Evolutionary conservation across 2,797 vertebrate species (phyloP), one percentile per base, ranked within the genome.

Genomic region (Tiaroga cobitis): DNA sequence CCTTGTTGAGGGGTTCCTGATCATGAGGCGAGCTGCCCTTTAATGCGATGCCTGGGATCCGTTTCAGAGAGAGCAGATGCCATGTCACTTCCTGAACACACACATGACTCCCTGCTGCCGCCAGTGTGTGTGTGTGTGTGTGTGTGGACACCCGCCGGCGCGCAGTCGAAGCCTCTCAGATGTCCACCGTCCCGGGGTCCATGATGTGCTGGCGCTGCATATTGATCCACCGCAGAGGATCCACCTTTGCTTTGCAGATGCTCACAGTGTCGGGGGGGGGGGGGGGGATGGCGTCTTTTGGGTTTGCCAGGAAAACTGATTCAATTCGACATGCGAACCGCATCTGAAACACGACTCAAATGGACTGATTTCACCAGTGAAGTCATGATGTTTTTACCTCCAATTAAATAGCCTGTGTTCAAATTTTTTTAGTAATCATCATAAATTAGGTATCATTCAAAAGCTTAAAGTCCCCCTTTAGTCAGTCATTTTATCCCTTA

Each of bases 91-190:
- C 69, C 85, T 68, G 83, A 67, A 59, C 80, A 75, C 79, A 81
- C 59, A 81, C 59, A 76, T 10, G 15, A 61, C 73, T 77, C 72
- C 70, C 69, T 34, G 70, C 78, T 32, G 84, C 54, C 39, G 37
- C 56, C 72, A 67, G 79, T 51, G 65, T 39, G 59, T 46, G 43
- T 46, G 79, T 63, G 65, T 39, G 59, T 86, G 63, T 46, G 46
- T 65, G 39, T 69, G 79, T 72, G 73, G 80, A 76, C 85, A 73
- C 34, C 80, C 34, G 41, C 73, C 26, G 65, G 68, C 34, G 5
- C 79, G 76, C 74, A 61, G 85, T 76, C 51, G 69, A 81, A 81
- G 72, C 84, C 84, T 86, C 84, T 86, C 79, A 75, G 79, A 86
- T 86, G 84, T 73, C 39, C 29, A 37, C 24, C 51, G 19, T 85